Evolutionary conservation across 2,888 invertebrate genomes (phyloP).

Genomic region (Tubulanus polymorphus): DNA sequence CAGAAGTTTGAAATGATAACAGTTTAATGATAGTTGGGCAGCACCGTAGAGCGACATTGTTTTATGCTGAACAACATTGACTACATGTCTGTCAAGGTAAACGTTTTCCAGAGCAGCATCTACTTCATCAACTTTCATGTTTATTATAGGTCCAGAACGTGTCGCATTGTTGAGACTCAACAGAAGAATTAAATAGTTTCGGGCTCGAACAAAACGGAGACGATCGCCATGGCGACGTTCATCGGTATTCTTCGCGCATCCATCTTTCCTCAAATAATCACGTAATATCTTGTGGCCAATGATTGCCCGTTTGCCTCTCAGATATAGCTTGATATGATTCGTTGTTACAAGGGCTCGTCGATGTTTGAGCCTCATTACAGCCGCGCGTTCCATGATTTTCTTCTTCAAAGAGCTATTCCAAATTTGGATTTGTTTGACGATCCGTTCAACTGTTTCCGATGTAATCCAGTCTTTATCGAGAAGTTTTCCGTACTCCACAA

Average conservation of each 20-base stretch:
- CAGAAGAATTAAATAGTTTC: conserved; percentile 4
- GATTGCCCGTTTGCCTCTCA: conserved; percentile 4
- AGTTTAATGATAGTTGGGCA: conserved; percentile 3
- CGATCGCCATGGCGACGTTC: conserved; percentile 4
- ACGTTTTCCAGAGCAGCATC: neutral
- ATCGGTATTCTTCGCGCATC: conserved; percentile 3
- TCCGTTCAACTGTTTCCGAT: conserved; percentile 4
- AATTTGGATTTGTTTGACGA: conserved; percentile 4
- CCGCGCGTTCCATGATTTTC: conserved; percentile 4
- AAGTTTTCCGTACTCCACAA: conserved; percentile 4
- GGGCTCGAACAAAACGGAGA: conserved; percentile 4
- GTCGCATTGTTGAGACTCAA: conserved; percentile 4
- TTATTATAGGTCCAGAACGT: conserved; percentile 3
- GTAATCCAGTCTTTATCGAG: conserved; percentile 4
- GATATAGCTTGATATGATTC: conserved; percentile 4
- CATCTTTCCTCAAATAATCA: conserved; percentile 4
- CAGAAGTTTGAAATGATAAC: conserved; percentile 1
- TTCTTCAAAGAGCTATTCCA: conserved; percentile 1
- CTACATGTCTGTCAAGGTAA: conserved; percentile 1
- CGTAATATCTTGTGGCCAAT: conserved; percentile 3
- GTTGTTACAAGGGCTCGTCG: conserved; percentile 1
- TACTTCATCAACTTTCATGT: neutral
- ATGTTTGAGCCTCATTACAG: conserved; percentile 4
- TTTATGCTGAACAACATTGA: conserved; percentile 2
- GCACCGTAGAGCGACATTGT: conserved; percentile 3